A percentile compares a stretch with the other conserved stretches of the same genome.
phyloP scores from a whole-genome alignment of 2,113 vertebrate genomes.

The Rostratula benghalensis region DNA sequence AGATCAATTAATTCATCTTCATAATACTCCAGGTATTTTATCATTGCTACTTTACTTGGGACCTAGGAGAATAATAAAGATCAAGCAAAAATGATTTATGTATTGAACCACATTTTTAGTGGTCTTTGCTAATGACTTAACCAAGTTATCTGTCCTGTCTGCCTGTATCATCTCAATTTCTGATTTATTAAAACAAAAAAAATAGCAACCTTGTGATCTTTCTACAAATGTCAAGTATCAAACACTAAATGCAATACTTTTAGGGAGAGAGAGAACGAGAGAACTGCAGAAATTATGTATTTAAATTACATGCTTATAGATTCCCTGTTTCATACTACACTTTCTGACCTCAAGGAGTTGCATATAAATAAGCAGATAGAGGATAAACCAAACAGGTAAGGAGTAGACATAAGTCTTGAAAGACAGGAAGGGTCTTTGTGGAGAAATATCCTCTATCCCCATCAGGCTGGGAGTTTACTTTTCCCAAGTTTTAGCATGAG shows the following conservation, averaged over 20 bases:
- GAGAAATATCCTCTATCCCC: background rate
- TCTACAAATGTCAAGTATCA: background rate
- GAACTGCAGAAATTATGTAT: background rate
- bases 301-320: background rate
- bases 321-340: background rate
- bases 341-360: background rate
- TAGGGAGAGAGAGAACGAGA: background rate
- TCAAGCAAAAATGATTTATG: background rate
- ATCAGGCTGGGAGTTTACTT: background rate
- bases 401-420: background rate
- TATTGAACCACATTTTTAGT: background rate
- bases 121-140: background rate
- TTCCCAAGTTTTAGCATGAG: background rate
- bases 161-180: background rate
- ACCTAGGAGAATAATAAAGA: background rate
- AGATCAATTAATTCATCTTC: constrained; percentile 1
- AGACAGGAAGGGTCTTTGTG: background rate
- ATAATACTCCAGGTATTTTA: background rate
- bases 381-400: background rate
- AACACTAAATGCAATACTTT: background rate
- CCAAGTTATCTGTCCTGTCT: background rate
- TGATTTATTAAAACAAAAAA: background rate
- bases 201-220: background rate
- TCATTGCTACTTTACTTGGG: background rate
- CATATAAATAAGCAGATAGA: background rate